Evolutionary conservation across 1,140 invertebrate genomes (phyloP), one percentile per base, ranked within the genome.

Genomic region (Trigoniulus corallinus): DNA sequence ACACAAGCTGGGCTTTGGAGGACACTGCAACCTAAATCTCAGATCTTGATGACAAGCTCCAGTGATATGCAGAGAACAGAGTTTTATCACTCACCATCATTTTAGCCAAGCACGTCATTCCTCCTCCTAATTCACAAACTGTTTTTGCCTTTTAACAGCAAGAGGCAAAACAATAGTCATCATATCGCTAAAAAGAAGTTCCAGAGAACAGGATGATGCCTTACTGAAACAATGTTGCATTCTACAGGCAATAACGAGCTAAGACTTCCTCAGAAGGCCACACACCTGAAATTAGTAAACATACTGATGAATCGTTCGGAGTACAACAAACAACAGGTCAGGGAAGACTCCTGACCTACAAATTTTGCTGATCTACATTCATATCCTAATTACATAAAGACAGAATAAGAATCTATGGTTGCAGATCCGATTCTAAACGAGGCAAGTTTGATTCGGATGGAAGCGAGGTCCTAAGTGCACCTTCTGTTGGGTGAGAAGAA

Each of bases 221-320:
- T 57, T 57, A 69, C 67, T 58, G 63, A 59, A 86, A 87, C 20
- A 77, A 62, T 2, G 71, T 55, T 37, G 72, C 64, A 62, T 88
- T 80, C 54, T 74, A 73, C 29, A 85, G 66, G 52, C 80, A 72
- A 62, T 83, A 81, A 58, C 81, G 80, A 1, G 82, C 75, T 24
- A 91, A 63, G 7, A 86, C 80, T 66, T 88, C 85, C 66, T 89
- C 86, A 2, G 85, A 86, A 10, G 85, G 85, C 86, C 86, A 91
- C 1, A 89, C 77, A 68, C 67, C 65, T 66, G 49, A 7, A 59
- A 59, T 46, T 0, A 20, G 51, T n/a, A n/a, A n/a, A n/a, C n/a
- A n/a, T n/a, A n/a, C n/a, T n/a, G n/a, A n/a, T n/a, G n/a, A n/a
- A n/a, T n/a, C n/a, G n/a, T n/a, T n/a, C n/a, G n/a, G n/a, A n/a